Evolutionary conservation across 2,888 invertebrate species (phyloP), one percentile per base, ranked within the genome.

Genomic region (Masnerella sp.): DNA sequence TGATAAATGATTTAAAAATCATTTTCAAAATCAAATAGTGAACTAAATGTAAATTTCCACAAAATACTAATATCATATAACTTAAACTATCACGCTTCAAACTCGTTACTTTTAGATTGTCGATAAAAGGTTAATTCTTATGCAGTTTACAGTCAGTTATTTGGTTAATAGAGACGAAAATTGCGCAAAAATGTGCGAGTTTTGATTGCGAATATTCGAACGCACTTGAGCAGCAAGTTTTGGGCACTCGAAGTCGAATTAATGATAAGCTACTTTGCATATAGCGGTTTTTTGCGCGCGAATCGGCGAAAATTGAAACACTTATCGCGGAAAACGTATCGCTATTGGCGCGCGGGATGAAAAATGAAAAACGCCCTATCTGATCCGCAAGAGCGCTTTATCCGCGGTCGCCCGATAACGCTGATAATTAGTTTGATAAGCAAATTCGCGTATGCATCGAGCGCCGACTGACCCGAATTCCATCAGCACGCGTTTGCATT

Each of bases 321-420:
- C 68, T 59, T 52, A 36, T 52, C 68, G 28, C 28, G 12, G 34
- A 45, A 49, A 51, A 58, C 59, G 51, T 61, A 74, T 59, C 49
- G 43, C 51, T 30, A 34, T 11, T 36, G 20, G 64, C n/a, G 34
- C 42, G n/a, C n/a, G n/a, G 32, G 68, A 65, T 45, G 74, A 73
- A 65, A 73, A 69, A 75, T 75, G 75, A 62, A 76, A 76, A 77
- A 77, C 56, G 42, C 56, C 12, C 30, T 72, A 73, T 73, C 67
- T 62, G 73, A 73, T 62, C 64, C 51, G 58, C 18, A 61, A 54
- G 54, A 47, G 58, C 38, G 58, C 28, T 64, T 71, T 71, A 72
- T 67, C 61, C 64, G 64, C 17, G 71, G 59, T 65, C 52, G 17
- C 12, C 51, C 62, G 68, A 73, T 69, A 65, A 65, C 64, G 42